Evolutionary conservation across 2,113 vertebrate genomes (phyloP).

Genomic region (Bucco capensis): DNA sequence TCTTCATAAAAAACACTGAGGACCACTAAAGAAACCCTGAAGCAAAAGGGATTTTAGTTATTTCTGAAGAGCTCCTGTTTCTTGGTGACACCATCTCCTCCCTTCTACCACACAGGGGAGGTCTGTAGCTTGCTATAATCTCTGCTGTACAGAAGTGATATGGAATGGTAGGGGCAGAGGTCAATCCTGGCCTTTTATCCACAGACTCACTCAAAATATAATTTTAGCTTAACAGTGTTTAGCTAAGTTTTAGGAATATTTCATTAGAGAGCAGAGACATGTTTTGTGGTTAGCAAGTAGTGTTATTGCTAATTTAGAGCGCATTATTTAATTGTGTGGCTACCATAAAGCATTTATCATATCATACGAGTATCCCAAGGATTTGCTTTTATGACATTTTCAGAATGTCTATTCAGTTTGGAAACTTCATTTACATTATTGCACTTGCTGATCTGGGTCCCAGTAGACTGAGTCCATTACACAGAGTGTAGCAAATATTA

Average conservation of each 20-base stretch:
- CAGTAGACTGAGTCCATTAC: background rate
- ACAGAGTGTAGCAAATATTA: background rate
- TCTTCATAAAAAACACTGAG: background rate
- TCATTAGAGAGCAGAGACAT: background rate
- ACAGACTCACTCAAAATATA: background rate
- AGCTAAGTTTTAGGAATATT: background rate
- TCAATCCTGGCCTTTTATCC: background rate
- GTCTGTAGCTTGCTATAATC: background rate
- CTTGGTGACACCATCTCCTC: background rate
- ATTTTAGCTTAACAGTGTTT: background rate
- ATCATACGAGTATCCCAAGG: background rate
- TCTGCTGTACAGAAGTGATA: background rate
- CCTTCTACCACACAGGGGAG: background rate
- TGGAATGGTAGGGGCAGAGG: background rate
- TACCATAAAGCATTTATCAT: background rate
- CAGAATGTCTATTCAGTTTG: background rate
- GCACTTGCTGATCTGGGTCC: background rate
- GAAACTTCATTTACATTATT: background rate
- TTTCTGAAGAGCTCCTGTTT: background rate
- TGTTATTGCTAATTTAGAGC: background rate
- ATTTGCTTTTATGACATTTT: background rate
- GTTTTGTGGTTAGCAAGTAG: background rate
- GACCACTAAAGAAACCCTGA: rapidly evolving
- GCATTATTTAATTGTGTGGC: background rate
- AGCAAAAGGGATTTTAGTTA: background rate